Base-by-base conservation (phyloP, 1,140 invertebrate genomes). In the Aporrectodea caliginosa region DNA sequence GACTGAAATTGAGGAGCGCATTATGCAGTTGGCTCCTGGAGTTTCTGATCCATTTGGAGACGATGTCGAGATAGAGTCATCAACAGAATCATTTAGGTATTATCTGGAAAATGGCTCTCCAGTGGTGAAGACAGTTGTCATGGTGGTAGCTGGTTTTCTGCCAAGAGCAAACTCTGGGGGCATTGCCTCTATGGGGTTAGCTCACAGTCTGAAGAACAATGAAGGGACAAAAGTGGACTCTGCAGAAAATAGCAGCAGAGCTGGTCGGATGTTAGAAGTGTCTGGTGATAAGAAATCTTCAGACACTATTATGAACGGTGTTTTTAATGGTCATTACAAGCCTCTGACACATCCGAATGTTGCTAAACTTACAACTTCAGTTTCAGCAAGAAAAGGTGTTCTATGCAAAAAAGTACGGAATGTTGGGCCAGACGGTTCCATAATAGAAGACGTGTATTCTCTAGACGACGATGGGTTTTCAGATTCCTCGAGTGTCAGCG, bases 1-100 rank as follows among this genome's bases (percentile, higher is more conserved):
- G 68, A 58, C 58, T 16, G 77, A 78, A 78, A 35, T 78, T 71
- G 69, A 78, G 27, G 77, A 78, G 68, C 34, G 68, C 31, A 58
- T 78, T 30, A 22, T 78, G 32, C 34, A 78, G 30, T 35, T 77
- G 73, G 29, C 75, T 29, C 74, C 75, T 14, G 75, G 79, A n/a
- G 35, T 77, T 34, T n/a, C 58, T 14, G 75, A 80, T 43, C 35
- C 33, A 16, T 32, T 32, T 35, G 70, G 70, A 27, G 31, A 58
- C 43, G 22, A 58, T 58, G 43, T 58, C 22, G 43, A 58, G 43
- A 58, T 22, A 22, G 43, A 58, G 22, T 58, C 43, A 22, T 58
- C 43, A 58, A 58, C 43, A 12, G 43, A 58, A 58, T 58, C 43
- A 58, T 58, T 58, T 58, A 58, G 43, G 43, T 58, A 58, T 58